Conservation (phyloP, 2,888 invertebrate genomes). For the Itoplectis maculator region DNA sequence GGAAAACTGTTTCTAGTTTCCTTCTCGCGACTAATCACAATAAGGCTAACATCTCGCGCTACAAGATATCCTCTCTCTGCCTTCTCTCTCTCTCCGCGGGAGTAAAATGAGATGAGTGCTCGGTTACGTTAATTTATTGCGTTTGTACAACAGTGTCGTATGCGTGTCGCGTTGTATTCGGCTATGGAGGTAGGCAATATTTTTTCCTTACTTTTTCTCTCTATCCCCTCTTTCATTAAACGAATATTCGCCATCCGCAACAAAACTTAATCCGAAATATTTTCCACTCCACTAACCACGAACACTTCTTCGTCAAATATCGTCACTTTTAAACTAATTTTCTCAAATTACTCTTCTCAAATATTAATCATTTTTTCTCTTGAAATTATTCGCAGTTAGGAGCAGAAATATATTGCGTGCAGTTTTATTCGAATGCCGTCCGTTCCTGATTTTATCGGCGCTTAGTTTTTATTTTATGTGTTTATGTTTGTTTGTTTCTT, state of each 20-base stretch:
- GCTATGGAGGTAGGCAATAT: constrained; percentile 74
- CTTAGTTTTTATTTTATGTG: constrained; percentile 3
- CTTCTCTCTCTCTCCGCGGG: constrained; percentile 16
- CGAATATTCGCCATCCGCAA: no score
- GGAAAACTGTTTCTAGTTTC: constrained; percentile 8
- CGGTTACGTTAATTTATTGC: constrained; percentile 67
- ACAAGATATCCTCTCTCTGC: not conserved
- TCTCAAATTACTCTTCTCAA: no score
- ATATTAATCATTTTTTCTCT: no score
- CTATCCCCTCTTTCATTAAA: constrained; percentile 36
- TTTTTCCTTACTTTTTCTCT: constrained; percentile 43
- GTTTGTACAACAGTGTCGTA: constrained; percentile 68
- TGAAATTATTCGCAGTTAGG: no score
- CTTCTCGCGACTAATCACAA: constrained; percentile 8
- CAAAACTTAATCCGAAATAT: no score
- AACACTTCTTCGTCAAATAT: no score
- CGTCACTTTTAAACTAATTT: no score
- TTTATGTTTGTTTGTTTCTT: constrained; percentile 3
- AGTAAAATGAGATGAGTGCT: constrained; percentile 46
- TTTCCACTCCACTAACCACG: no score
- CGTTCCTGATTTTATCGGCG: not conserved
- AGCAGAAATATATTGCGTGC: no score
- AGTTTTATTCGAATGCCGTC: no score
- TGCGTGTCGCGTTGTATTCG: constrained; percentile 57
- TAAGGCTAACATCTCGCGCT: constrained; percentile 25